Evolutionary conservation across 2,113 vertebrate genomes (phyloP), one percentile per base, ranked within the genome.

Genomic region (Eolophus roseicapilla): DNA sequence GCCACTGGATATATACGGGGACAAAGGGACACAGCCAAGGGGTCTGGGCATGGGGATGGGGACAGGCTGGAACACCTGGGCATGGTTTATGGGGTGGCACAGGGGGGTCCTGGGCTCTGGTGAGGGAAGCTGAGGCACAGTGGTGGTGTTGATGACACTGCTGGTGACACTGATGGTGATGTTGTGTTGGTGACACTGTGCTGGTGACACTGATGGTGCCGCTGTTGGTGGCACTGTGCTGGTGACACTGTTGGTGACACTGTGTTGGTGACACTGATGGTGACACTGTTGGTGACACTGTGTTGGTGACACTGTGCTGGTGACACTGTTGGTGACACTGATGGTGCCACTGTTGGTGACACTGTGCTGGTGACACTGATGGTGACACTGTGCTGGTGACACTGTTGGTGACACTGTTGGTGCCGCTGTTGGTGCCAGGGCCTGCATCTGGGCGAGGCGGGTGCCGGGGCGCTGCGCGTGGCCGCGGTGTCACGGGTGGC

Each of bases 401-500:
- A 17, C 7, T 11, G 67, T 46, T 63, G 43, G 43, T 43, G 43
- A 43, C 43, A 43, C 16, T 52, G 27, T 0, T 28, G 50, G 50
- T 52, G 50, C 6, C 27, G 2, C 29, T 55, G 29, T 33, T 2
- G 35, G 37, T 39, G 13, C 20, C 92, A 99, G 99, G 99, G 99
- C 28, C 94, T 99, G 82, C 98, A 98, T 41, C 95, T 99, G 47
- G 98, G 98, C 1, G 98, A 98, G 21, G 96, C 96, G 4, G 53
- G 53, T 12, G 29, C 91, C 0, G 94, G 96, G 28, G 77, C 96
- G 8, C 97, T 99, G 75, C 98, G 98, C 86, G 87, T 98, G 86
- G 97, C 98, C 33, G 98, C 98, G 46, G 98, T 98, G 2, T 97
- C 96, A 41, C 98, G 96, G 86, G 69, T 98, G 95, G 99, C 98